Conservation (phyloP, 2,888 invertebrate genomes). For the Euplexia lucipara region DNA sequence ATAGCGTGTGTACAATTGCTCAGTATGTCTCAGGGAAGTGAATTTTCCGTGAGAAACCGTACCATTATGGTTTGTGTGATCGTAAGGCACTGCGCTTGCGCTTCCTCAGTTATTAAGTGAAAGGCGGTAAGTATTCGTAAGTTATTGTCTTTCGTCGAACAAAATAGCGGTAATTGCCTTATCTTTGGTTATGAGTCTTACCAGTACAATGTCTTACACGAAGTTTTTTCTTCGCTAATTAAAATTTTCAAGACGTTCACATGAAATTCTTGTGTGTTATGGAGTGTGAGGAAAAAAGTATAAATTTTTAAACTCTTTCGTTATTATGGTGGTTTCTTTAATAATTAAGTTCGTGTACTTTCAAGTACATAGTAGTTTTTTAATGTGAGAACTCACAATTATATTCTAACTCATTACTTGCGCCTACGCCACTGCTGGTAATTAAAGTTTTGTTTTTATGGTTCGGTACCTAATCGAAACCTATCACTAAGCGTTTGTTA, state of each 20-base stretch:
- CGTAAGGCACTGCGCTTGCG: constrained; percentile 20
- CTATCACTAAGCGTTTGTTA: too few relatives aligned
- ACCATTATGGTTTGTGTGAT: constrained; percentile 53
- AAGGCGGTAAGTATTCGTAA: constrained; percentile 39
- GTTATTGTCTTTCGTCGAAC: constrained; percentile 55
- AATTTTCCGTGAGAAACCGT: constrained; percentile 59
- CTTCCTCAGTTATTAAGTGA: constrained; percentile 64
- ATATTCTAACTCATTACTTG: not conserved
- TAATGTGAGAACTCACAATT: constrained; percentile 26
- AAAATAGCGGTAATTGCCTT: constrained; percentile 51
- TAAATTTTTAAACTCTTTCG: constrained; percentile 22
- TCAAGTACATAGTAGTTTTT: constrained; percentile 6
- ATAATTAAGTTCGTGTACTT: constrained; percentile 14
- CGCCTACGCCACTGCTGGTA: not conserved
- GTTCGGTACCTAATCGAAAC: too few relatives aligned
- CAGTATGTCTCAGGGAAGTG: constrained; percentile 62
- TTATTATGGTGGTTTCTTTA: constrained; percentile 27
- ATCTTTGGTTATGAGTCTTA: constrained; percentile 45
- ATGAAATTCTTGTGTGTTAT: constrained; percentile 29
- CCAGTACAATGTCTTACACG: constrained; percentile 6
- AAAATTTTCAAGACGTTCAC: constrained; percentile 30
- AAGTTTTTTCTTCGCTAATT: constrained; percentile 34
- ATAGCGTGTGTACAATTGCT: constrained; percentile 50
- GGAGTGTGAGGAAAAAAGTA: constrained; percentile 34
- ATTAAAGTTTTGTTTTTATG: not conserved